These are phyloP conservation scores for Psammodynastes pulverulentus DNA, from an alignment of 2,113 vertebrate genomes.

Conservation along the genomic window DNA sequence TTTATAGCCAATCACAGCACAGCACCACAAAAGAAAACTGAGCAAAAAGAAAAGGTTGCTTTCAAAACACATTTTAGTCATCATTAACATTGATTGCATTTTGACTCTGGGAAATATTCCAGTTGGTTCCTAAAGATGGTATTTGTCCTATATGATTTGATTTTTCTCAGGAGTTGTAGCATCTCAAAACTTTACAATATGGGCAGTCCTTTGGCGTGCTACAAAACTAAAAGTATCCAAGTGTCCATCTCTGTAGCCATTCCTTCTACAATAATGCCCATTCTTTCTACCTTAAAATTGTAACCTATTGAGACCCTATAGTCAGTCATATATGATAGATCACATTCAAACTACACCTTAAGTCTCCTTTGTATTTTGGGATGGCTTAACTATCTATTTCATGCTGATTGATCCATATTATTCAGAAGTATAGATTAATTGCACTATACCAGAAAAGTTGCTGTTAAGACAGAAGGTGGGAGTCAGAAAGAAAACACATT, in stretches of 20 bases:
- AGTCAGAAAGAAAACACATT: background rate
- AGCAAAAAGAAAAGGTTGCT: background rate
- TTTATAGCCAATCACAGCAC: background rate
- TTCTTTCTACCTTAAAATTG: background rate
- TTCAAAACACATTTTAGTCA: background rate
- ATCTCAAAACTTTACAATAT: background rate
- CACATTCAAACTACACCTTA: background rate
- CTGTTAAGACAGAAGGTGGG: background rate
- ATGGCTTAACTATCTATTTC: background rate
- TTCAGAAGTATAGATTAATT: background rate
- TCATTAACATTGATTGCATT: background rate
- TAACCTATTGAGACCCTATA: constrained; percentile 1
- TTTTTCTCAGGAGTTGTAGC: background rate
- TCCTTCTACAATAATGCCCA: background rate
- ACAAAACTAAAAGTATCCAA: background rate
- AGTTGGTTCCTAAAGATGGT: background rate
- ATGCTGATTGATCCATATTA: constrained; percentile 1
- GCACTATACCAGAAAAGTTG: background rate
- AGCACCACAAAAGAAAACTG: background rate
- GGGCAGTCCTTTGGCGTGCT: background rate
- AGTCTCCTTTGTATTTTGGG: background rate
- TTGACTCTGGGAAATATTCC: background rate
- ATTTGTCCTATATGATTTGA: background rate
- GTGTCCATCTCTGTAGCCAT: background rate
- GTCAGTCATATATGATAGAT: background rate